phyloP scores from a whole-genome alignment of 2,888 invertebrate genomes.

The Marronus borbonicus region DNA sequence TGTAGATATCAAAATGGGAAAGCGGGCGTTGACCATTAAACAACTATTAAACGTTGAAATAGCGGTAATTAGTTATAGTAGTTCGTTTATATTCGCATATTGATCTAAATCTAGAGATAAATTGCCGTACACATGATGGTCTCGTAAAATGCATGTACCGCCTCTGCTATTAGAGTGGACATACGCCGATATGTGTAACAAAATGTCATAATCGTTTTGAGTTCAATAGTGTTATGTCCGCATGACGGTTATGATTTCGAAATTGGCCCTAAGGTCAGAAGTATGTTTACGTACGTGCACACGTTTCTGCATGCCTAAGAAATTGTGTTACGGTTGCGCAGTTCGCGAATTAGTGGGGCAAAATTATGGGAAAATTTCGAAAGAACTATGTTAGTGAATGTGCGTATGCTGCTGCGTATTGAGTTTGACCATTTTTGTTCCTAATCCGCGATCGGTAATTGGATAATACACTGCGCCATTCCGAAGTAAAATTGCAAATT shows the following conservation, averaged over 20 bases:
- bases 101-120: too few relatives aligned
- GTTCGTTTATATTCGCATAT: too few relatives aligned
- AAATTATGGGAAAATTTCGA: slow-evolving; percentile 7
- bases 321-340: slow-evolving; percentile 5
- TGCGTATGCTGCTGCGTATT: background rate
- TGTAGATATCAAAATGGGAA: too few relatives aligned
- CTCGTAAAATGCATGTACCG: too few relatives aligned
- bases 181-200: background rate
- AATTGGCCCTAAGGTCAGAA: background rate
- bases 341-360: background rate
- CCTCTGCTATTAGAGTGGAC: background rate
- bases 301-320: background rate
- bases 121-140: too few relatives aligned
- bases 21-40: too few relatives aligned
- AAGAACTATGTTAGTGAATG: slow-evolving; percentile 4
- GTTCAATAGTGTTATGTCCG: background rate
- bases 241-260: slow-evolving; percentile 4
- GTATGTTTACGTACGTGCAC: background rate
- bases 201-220: background rate
- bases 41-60: too few relatives aligned
- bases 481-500: too few relatives aligned
- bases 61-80: too few relatives aligned
- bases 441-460: too few relatives aligned
- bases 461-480: too few relatives aligned
- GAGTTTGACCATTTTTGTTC: background rate